Evolutionary conservation across 2,797 vertebrate species (phyloP).

Genomic region (Lepilemur septentrionalis): DNA sequence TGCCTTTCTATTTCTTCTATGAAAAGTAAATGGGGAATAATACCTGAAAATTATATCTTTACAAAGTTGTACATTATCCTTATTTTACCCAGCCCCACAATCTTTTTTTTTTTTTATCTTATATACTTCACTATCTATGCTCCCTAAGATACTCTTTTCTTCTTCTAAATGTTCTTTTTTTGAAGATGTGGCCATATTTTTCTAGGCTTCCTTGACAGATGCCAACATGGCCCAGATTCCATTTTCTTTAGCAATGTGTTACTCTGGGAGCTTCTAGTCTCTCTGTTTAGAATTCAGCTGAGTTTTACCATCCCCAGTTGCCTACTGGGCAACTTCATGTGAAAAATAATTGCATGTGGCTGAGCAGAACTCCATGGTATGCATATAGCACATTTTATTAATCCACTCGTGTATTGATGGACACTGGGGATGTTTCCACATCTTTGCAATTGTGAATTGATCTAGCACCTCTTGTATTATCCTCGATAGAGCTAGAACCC

Average conservation of each 20-base stretch:
- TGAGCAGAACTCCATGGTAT: no score
- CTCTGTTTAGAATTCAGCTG: background rate
- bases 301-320: background rate
- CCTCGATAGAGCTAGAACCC: no score
- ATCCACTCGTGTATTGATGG: no score
- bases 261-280: background rate
- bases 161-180: background rate
- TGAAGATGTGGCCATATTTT: background rate
- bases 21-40: background rate
- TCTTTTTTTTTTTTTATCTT: background rate
- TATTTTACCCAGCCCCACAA: background rate
- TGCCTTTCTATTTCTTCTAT: background rate
- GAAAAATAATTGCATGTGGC: background rate
- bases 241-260: background rate
- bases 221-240: background rate
- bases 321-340: background rate
- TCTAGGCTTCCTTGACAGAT: background rate
- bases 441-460: no score
- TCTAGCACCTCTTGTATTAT: no score
- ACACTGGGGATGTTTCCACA: no score
- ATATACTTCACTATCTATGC: background rate
- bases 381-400: no score
- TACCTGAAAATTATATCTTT: background rate
- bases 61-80: background rate
- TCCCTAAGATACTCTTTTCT: background rate